phyloP scores from a whole-genome alignment of 2,888 invertebrate genomes.

The Hydraecia micacea region DNA sequence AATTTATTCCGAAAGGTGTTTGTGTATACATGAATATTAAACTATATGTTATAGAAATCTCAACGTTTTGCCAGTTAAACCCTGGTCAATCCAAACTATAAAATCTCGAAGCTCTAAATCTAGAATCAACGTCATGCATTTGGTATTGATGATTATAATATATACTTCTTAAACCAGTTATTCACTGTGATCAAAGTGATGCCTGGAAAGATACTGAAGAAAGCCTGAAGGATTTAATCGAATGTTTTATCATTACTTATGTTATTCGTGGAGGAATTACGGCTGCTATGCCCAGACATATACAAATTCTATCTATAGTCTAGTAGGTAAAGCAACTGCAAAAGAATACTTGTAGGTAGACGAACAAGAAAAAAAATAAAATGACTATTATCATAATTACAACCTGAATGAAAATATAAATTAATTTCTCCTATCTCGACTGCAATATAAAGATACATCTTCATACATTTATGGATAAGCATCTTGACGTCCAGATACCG shows the following conservation, averaged over 20 bases:
- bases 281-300: not conserved
- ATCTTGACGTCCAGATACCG: conserved; percentile 59
- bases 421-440: conserved; percentile 38
- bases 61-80: no score
- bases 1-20: not conserved
- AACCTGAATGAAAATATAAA: conserved; percentile 6
- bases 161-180: not conserved
- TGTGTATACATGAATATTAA: not conserved
- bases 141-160: not conserved
- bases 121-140: not conserved
- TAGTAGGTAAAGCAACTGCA: not conserved
- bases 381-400: not conserved
- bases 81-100: not conserved
- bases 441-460: conserved; percentile 51
- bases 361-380: not conserved
- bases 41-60: no score
- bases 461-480: conserved; percentile 57
- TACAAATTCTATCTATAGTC: no score
- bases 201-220: not conserved
- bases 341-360: not conserved
- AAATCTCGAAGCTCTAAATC: no score
- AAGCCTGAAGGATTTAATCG: not conserved
- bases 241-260: not conserved
- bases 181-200: not conserved
- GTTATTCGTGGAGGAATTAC: not conserved